Evolutionary conservation across 2,797 vertebrate species (phyloP).

Genomic region (Fratercula arctica): DNA sequence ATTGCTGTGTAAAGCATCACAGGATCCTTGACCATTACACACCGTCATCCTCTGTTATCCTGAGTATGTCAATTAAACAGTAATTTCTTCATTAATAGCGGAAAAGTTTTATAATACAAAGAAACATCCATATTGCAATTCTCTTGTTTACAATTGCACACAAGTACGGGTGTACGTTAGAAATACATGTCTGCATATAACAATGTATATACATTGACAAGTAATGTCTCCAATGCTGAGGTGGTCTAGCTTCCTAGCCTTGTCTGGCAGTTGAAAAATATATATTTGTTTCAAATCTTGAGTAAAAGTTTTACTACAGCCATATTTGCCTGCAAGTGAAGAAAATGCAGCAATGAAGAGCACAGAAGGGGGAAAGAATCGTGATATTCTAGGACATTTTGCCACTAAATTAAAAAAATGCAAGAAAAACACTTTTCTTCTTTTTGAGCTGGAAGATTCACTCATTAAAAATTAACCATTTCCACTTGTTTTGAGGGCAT

Average conservation of each 20-base stretch:
- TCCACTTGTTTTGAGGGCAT: slow-evolving; percentile 77
- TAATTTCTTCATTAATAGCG: slow-evolving; percentile 88
- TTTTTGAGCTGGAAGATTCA: slow-evolving; percentile 74
- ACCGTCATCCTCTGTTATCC: slow-evolving; percentile 91
- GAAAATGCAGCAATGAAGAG: slow-evolving; percentile 80
- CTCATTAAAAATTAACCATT: slow-evolving; percentile 73
- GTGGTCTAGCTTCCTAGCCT: slow-evolving; percentile 78
- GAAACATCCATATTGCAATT: slow-evolving; percentile 83
- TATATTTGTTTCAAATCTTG: slow-evolving; percentile 69
- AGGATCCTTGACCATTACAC: slow-evolving; percentile 79
- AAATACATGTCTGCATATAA: slow-evolving; percentile 85
- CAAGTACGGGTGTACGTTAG: slow-evolving; percentile 79
- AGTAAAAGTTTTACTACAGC: slow-evolving; percentile 77
- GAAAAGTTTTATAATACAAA: slow-evolving; percentile 93
- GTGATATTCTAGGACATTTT: slow-evolving; percentile 69
- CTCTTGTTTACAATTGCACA: slow-evolving; percentile 87
- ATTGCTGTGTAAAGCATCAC: slow-evolving; percentile 77
- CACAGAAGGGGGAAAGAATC: slow-evolving; percentile 70
- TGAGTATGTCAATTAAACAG: slow-evolving; percentile 95
- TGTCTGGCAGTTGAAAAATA: slow-evolving; percentile 81
- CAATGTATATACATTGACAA: slow-evolving; percentile 85
- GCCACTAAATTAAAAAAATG: slow-evolving; percentile 75
- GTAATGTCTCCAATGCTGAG: slow-evolving; percentile 81
- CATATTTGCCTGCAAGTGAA: slow-evolving; percentile 79
- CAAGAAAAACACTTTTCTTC: slow-evolving; percentile 71